These are phyloP conservation scores for Mercenaria mercenaria DNA, from an alignment of 1,140 invertebrate species.

Conservation along the genomic window DNA sequence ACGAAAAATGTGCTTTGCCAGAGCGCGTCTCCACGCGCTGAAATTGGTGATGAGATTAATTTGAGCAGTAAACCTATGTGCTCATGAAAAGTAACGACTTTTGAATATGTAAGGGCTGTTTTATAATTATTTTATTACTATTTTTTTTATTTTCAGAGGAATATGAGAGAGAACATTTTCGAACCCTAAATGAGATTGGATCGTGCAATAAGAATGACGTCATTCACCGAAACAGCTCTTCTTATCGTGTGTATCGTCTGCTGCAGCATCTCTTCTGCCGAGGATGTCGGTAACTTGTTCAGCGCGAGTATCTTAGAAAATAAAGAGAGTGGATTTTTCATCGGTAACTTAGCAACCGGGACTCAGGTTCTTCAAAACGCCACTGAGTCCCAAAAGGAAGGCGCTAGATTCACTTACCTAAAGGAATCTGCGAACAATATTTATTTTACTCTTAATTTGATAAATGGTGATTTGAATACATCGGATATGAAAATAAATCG, in stretches of 20 bases:
- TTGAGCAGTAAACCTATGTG: too few species aligned
- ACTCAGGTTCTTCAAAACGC: constrained; percentile 1
- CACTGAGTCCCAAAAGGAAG: not conserved
- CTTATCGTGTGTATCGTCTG: not conserved
- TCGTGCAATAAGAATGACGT: not conserved
- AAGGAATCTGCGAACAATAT: not conserved
- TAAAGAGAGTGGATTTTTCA: constrained; percentile 20
- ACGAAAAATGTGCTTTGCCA: too few species aligned
- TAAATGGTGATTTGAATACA: constrained; percentile 47
- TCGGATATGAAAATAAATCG: constrained; percentile 71
- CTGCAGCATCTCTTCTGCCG: not conserved
- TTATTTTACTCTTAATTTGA: constrained; percentile 36
- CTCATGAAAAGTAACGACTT: too few species aligned
- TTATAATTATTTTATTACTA: too few species aligned
- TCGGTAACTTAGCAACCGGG: constrained; percentile 53
- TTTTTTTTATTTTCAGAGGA: constrained; percentile 7
- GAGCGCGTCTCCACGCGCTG: too few species aligned
- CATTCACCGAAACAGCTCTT: not conserved
- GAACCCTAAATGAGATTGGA: not conserved
- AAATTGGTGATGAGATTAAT: too few species aligned
- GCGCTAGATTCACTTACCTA: not conserved
- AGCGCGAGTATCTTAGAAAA: constrained; percentile 29
- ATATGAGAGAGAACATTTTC: not conserved
- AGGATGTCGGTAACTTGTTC: not conserved
- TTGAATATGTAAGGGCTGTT: too few species aligned